Base-by-base conservation (phyloP, 2,888 invertebrate species). In the Standfussiana lucernea region DNA sequence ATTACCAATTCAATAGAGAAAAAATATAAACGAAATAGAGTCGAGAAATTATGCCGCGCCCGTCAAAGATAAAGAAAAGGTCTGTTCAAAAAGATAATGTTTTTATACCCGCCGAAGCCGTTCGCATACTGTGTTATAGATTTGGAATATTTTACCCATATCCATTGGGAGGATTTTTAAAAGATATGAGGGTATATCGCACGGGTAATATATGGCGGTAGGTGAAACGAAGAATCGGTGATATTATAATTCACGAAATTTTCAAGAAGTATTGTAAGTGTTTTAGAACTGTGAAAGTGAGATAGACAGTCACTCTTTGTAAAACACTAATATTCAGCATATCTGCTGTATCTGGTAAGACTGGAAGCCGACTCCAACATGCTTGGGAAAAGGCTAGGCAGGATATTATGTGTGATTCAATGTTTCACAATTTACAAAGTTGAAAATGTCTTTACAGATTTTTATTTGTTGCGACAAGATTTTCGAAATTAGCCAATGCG, bases 1-100 rank as follows among this genome's bases (percentile, higher is more conserved):
- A 83, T 83, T 86, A 85, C 79, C 86, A 79, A 89, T 89, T 91
- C 88, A 89, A 88, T 91, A 90, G 77, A 83, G 78, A 80, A 82
- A 82, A 89, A 89, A 89, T 91, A 89, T 89, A 89, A 90, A 91
- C 81, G 88, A 84, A 86, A 89, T 89, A 86, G 87, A 88, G 76
- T 77, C 77, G 80, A 80, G 66, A 84, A 89, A 84, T 86, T 88
- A 87, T 85, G 78, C 79, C 72, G 71, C 78, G 40, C 75, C 84
- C 79, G 85, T 84, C 83, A 82, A 80, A 88, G 86, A 89, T 89
- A 89, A 86, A 88, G 77, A 77, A 82, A 82, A 88, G 88, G 82
- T 89, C 86, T 83, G 85, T 82, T 80, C 80, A 68, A 78, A 84
- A 82, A 88, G 82, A 87, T 89, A 89, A 89, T 89, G 90, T 82